Percentiles rank a stretch among this genome's conserved stretches.
Evolutionary conservation across 2,888 invertebrate species (phyloP).

Genomic region (Oscheius sp.): DNA sequence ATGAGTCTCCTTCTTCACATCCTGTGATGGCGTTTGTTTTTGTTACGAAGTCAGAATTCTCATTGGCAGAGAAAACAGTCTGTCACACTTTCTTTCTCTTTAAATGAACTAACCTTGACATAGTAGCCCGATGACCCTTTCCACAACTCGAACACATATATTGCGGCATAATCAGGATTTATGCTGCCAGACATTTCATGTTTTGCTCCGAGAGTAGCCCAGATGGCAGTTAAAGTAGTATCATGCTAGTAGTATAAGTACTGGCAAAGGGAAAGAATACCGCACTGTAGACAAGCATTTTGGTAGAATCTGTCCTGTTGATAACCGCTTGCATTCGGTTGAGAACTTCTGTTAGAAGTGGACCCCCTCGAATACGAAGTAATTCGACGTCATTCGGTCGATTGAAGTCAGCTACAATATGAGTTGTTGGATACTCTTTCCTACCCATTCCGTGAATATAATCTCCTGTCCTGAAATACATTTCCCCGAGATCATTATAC

Average conservation of each 20-base stretch:
- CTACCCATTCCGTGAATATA: slow-evolving; percentile 22
- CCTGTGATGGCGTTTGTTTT: slow-evolving; percentile 13
- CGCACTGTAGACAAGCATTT: slow-evolving; percentile 27
- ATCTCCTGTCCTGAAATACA: slow-evolving; percentile 12
- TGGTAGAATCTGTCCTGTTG: slow-evolving; percentile 19
- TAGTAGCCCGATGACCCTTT: background rate
- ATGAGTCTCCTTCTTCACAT: slow-evolving; percentile 12
- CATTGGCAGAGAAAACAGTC: slow-evolving; percentile 19
- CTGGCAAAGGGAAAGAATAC: too few species aligned
- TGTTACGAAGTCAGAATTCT: background rate
- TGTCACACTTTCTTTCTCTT: background rate
- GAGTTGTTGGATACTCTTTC: background rate
- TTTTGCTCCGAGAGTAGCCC: slow-evolving; percentile 26
- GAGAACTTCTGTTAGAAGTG: slow-evolving; percentile 30
- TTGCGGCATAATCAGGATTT: slow-evolving; percentile 34
- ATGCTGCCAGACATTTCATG: slow-evolving; percentile 9
- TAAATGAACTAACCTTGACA: slow-evolving; percentile 18
- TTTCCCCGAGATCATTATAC: slow-evolving; percentile 6
- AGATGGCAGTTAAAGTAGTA: slow-evolving; percentile 24
- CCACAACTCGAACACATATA: slow-evolving; percentile 33
- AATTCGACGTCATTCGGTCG: slow-evolving; percentile 9
- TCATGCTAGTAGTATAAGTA: slow-evolving; percentile 39
- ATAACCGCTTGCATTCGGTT: slow-evolving; percentile 5
- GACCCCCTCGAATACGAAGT: slow-evolving; percentile 19
- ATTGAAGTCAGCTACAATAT: slow-evolving; percentile 29